Evolutionary conservation across 2,888 invertebrate species (phyloP).

Genomic region (Aphelenchoides bicaudatus): DNA sequence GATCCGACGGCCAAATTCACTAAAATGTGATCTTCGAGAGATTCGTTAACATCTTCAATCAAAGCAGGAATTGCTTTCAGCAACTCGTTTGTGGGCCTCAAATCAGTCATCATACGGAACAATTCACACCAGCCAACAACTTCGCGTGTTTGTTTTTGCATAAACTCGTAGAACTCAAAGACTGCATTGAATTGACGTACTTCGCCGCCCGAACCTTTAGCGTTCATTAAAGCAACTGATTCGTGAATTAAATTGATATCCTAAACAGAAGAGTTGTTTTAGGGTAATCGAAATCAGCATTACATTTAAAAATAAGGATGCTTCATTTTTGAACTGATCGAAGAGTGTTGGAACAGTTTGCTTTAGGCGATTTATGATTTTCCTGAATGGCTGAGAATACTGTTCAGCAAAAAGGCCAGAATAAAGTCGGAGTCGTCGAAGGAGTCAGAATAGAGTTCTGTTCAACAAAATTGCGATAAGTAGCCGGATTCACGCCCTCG

Average conservation of each 20-base stretch:
- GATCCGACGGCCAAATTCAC: constrained; percentile 7
- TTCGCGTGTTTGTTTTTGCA: neutral
- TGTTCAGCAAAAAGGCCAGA: constrained; percentile 10
- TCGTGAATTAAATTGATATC: neutral
- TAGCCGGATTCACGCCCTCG: neutral
- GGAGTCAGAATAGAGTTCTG: constrained; percentile 3
- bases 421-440: neutral
- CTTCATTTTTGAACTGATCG: neutral
- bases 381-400: neutral
- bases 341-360: constrained; percentile 12
- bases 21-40: neutral
- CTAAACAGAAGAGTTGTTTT: neutral
- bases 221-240: constrained; percentile 1
- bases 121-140: constrained; percentile 12
- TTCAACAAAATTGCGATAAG: neutral
- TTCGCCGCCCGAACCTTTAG: neutral
- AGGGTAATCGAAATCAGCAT: neutral
- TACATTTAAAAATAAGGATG: neutral
- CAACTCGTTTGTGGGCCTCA: constrained; percentile 6
- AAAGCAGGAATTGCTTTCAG: neutral
- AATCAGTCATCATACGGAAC: constrained; percentile 6
- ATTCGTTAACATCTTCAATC: neutral
- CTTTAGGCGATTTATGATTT: neutral
- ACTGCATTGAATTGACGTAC: constrained; percentile 7
- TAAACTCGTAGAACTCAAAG: neutral